Conservation (phyloP, 2,888 invertebrate genomes). For the Polydrusus pterygomalis region DNA sequence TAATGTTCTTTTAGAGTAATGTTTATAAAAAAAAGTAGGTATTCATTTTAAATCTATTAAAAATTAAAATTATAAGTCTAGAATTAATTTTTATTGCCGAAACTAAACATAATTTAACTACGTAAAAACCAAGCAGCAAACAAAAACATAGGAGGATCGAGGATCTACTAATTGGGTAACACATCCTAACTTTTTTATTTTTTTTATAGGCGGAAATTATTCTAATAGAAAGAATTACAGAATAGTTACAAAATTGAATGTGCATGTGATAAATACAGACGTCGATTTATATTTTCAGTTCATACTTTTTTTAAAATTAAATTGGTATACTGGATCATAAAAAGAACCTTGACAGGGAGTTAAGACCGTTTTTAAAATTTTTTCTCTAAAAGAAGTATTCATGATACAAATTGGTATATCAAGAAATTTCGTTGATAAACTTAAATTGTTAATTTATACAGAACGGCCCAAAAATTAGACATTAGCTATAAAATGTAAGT, state of each 20-base stretch:
- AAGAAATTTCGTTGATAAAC: too few relatives aligned
- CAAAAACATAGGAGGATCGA: constrained; percentile 45
- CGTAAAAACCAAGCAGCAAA: constrained; percentile 51
- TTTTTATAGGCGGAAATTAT: neutral
- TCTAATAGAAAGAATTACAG: neutral
- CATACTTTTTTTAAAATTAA: neutral
- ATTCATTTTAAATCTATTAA: constrained; percentile 44
- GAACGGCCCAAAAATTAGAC: too few relatives aligned
- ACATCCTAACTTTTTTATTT: constrained; percentile 30
- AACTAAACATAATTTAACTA: constrained; percentile 44
- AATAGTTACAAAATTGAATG: too few relatives aligned
- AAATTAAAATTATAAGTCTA: constrained; percentile 29
- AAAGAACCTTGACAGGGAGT: too few relatives aligned
- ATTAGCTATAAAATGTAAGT: too few relatives aligned
- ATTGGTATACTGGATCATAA: too few relatives aligned
- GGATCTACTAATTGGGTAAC: constrained; percentile 39
- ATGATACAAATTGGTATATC: too few relatives aligned
- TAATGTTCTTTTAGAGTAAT: neutral
- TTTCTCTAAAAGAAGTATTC: too few relatives aligned
- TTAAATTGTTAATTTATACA: too few relatives aligned
- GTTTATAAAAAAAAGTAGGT: neutral
- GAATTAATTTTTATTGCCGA: constrained; percentile 28
- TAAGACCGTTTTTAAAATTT: too few relatives aligned
- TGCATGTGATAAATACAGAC: too few relatives aligned
- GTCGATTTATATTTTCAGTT: too few relatives aligned